A percentile compares a stretch with the other conserved stretches of the same genome.
phyloP scores from a whole-genome alignment of 2,797 vertebrate species.

The Adelosebastes latens region DNA sequence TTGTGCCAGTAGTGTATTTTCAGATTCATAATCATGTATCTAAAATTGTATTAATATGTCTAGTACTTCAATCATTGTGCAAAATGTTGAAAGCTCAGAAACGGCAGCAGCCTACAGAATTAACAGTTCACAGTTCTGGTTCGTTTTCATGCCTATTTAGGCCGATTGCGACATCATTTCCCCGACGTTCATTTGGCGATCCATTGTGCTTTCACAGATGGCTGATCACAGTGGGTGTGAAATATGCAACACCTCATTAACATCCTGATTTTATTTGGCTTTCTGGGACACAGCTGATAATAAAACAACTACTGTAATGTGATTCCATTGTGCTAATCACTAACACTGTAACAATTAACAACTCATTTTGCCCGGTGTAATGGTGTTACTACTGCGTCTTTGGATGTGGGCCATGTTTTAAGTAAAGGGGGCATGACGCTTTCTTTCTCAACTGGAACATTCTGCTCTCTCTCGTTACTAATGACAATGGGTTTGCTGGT shows the following conservation, averaged over 20 bases:
- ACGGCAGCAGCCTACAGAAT: neutral
- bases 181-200: neutral
- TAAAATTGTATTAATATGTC: neutral
- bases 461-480: conserved; percentile 2
- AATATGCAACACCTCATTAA: conserved; percentile 55
- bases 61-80: neutral
- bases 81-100: neutral
- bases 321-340: conserved; percentile 46
- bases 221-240: conserved; percentile 17
- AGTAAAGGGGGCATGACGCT: neutral
- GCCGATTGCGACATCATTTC: neutral
- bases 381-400: conserved; percentile 10
- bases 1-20: neutral
- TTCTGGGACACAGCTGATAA: conserved; percentile 35
- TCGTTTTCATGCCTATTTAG: neutral
- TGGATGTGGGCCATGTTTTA: conserved; percentile 21
- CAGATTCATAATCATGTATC: conserved; percentile 1
- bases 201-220: conserved; percentile 1
- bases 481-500: neutral
- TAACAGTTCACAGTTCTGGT: neutral
- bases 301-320: conserved; percentile 18
- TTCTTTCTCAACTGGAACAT: conserved; percentile 22
- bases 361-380: conserved; percentile 16
- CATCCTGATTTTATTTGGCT: conserved; percentile 35
- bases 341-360: conserved; percentile 42